These are phyloP conservation scores for Zaprionus lachaisei DNA, from an alignment of 1,140 invertebrate genomes.

Conservation along the genomic window DNA sequence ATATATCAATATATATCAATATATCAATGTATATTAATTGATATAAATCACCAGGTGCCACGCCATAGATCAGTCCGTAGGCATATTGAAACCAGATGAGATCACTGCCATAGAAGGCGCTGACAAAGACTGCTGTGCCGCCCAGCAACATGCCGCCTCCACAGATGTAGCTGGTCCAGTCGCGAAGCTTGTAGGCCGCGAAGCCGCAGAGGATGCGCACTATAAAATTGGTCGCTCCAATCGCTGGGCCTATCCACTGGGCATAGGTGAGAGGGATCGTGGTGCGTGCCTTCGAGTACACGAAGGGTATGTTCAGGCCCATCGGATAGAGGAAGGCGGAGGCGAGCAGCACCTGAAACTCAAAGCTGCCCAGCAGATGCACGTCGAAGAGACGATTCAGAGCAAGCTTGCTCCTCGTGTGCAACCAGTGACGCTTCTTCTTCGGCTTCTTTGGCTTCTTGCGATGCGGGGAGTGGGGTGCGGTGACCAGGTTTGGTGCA, in stretches of 20 bases:
- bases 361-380: constrained; percentile 54
- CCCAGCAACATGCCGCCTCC: constrained; percentile 69
- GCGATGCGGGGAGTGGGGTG: neutral
- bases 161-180: constrained; percentile 60
- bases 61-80: constrained; percentile 93
- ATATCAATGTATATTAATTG: too few relatives aligned
- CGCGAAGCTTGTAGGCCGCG: constrained; percentile 54
- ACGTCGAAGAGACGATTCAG: constrained; percentile 65
- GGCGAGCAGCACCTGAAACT: constrained; percentile 62
- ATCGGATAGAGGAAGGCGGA: constrained; percentile 71
- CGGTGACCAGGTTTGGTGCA: neutral
- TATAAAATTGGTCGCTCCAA: constrained; percentile 62
- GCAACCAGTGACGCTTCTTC: constrained; percentile 13
- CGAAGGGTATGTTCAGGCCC: constrained; percentile 78
- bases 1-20: too few relatives aligned
- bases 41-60: constrained; percentile 87
- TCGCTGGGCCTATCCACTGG: constrained; percentile 56
- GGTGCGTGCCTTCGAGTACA: constrained; percentile 60
- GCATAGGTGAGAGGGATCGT: constrained; percentile 46
- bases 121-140: constrained; percentile 50
- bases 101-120: constrained; percentile 68
- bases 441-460: neutral
- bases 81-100: constrained; percentile 87
- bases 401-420: constrained; percentile 30
- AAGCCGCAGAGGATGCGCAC: constrained; percentile 61